Evolutionary conservation across 1,140 invertebrate genomes (phyloP).

Genomic region (Heliconius melpomene): DNA sequence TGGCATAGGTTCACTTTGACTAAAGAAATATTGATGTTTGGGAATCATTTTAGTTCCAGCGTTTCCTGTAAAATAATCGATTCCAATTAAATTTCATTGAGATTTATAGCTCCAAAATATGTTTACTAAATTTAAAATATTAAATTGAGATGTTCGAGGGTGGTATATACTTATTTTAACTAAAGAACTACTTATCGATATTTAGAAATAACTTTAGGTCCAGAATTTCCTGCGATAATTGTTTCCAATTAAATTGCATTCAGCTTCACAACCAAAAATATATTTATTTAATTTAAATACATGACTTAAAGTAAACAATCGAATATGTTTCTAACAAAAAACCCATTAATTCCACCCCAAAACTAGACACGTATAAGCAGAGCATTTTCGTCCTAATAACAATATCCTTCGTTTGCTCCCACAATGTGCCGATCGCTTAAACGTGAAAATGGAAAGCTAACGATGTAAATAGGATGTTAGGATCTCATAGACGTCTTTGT

Average conservation of each 20-base stretch:
- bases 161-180: neutral
- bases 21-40: neutral
- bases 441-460: conserved; percentile 48
- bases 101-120: no score
- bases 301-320: no score
- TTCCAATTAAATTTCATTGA: neutral
- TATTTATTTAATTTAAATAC: no score
- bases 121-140: neutral
- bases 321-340: neutral
- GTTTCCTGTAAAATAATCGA: neutral
- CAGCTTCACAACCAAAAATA: no score
- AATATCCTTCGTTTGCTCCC: conserved; percentile 24
- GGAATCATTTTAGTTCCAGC: neutral
- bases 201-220: neutral
- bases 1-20: neutral
- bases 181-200: neutral
- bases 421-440: conserved; percentile 39
- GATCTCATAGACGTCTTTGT: conserved; percentile 34
- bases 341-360: neutral
- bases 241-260: neutral
- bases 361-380: neutral
- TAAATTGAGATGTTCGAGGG: neutral
- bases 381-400: neutral
- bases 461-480: conserved; percentile 41
- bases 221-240: neutral